Evolutionary conservation across 2,888 invertebrate species (phyloP).

Genomic region (Rhamnusium bicolor): DNA sequence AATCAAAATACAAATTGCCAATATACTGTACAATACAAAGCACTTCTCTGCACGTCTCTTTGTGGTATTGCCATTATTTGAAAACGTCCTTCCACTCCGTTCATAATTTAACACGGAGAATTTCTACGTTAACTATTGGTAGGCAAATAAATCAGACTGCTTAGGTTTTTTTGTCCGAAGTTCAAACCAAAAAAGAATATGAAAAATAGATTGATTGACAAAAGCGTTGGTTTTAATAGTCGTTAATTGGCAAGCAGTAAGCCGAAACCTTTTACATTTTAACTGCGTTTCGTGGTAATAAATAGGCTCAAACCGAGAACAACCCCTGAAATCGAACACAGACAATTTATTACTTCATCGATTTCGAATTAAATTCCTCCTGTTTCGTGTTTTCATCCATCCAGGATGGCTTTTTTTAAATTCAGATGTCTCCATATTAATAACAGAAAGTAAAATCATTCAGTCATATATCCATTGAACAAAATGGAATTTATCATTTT

Average conservation of each 20-base stretch:
- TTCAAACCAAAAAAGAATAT: not conserved
- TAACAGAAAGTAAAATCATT: constrained; percentile 34
- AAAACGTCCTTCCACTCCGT: not conserved
- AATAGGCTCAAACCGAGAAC: constrained; percentile 35
- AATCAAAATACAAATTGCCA: not conserved
- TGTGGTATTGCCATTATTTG: not conserved
- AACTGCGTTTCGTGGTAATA: constrained; percentile 37
- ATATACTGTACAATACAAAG: not conserved
- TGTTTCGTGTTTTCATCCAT: constrained; percentile 60
- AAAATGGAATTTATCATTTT: constrained; percentile 2
- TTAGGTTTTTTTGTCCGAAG: not conserved
- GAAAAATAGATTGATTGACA: constrained; percentile 35
- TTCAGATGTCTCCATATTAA: constrained; percentile 52
- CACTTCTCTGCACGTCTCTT: not conserved
- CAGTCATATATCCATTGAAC: not conserved
- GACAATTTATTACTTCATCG: constrained; percentile 64
- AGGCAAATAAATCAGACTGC: not conserved
- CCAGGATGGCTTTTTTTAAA: constrained; percentile 47
- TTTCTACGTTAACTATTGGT: not conserved
- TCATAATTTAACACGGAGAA: not conserved
- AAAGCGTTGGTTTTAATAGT: constrained; percentile 34
- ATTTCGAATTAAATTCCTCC: constrained; percentile 63
- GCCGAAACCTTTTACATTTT: constrained; percentile 40
- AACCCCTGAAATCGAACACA: constrained; percentile 48
- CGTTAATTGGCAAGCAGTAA: constrained; percentile 38